These are phyloP conservation scores for Macrocentrus cingulum DNA, from an alignment of 1,140 invertebrate genomes.

Conservation along the genomic window DNA sequence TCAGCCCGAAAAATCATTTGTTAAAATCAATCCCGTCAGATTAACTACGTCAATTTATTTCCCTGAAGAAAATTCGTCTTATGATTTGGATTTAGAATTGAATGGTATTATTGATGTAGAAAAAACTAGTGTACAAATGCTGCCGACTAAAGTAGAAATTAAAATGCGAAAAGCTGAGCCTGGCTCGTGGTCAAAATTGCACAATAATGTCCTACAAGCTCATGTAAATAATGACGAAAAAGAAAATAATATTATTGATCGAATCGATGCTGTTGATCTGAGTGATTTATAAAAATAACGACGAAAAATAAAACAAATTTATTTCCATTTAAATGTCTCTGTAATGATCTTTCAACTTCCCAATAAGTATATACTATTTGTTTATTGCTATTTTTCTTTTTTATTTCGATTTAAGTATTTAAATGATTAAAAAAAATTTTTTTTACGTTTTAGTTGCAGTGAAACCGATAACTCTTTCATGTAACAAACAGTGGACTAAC, in stretches of 20 bases:
- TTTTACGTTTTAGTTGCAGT: no score
- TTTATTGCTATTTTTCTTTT: no score
- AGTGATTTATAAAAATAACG: conserved; percentile 38
- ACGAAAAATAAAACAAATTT: no score
- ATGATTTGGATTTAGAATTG: conserved; percentile 80
- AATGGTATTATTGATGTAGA: conserved; percentile 73
- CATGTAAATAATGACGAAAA: conserved; percentile 31
- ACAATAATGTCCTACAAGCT: conserved; percentile 40
- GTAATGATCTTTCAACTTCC: no score
- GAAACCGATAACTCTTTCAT: no score
- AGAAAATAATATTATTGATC: conserved; percentile 38
- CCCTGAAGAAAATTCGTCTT: conserved; percentile 74
- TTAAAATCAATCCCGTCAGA: conserved; percentile 85
- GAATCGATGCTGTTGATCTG: conserved; percentile 58
- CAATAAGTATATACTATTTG: no score
- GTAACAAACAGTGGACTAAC: no score
- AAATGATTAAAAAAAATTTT: no score
- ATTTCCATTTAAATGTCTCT: no score
- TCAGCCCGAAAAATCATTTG: conserved; percentile 70
- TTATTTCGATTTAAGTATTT: no score
- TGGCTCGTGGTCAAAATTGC: conserved; percentile 78
- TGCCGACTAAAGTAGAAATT: conserved; percentile 94
- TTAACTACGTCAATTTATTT: conserved; percentile 79
- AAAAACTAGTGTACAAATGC: conserved; percentile 75
- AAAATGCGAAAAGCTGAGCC: conserved; percentile 86